A percentile compares a stretch with the other conserved stretches of the same genome.
Conservation (phyloP, 2,888 invertebrate species). For the Orgyia antiqua region DNA sequence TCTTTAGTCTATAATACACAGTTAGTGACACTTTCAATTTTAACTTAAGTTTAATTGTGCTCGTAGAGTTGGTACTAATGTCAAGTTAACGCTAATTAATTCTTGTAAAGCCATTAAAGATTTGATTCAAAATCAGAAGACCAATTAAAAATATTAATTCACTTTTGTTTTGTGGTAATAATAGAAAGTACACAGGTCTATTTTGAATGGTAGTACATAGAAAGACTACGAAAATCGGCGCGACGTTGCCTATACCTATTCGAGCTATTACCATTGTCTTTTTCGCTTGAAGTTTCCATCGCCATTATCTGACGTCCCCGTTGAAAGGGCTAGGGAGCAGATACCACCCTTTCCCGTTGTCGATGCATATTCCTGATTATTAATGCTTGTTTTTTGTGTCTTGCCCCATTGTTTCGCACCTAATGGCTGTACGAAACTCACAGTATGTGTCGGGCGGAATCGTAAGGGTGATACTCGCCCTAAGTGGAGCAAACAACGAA, state of each 20-base stretch:
- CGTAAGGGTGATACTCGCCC: conserved; percentile 70
- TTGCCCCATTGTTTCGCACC: conserved; percentile 63
- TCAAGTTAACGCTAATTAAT: conserved; percentile 13
- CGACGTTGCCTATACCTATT: conserved; percentile 31
- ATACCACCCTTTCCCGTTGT: conserved; percentile 46
- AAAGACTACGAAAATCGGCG: too few relatives aligned
- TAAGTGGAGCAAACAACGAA: conserved; percentile 76
- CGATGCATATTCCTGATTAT: conserved; percentile 76
- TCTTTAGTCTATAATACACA: too few relatives aligned
- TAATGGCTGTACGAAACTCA: conserved; percentile 66
- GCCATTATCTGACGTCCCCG: conserved; percentile 51
- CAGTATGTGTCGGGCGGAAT: conserved; percentile 67
- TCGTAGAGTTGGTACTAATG: too few relatives aligned
- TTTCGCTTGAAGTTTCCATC: conserved; percentile 54
- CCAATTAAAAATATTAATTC: conserved; percentile 22
- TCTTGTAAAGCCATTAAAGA: conserved; percentile 17
- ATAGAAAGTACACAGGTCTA: conserved; percentile 10
- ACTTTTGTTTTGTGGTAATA: conserved; percentile 13
- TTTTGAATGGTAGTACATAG: too few relatives aligned
- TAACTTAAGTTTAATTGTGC: too few relatives aligned
- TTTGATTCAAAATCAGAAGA: too few relatives aligned
- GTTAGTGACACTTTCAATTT: too few relatives aligned
- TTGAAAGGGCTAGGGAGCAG: conserved; percentile 46
- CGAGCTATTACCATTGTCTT: conserved; percentile 51
- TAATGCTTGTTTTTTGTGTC: conserved; percentile 74